Conservation (phyloP, 2,888 invertebrate species). For the Apotomis capreana region DNA sequence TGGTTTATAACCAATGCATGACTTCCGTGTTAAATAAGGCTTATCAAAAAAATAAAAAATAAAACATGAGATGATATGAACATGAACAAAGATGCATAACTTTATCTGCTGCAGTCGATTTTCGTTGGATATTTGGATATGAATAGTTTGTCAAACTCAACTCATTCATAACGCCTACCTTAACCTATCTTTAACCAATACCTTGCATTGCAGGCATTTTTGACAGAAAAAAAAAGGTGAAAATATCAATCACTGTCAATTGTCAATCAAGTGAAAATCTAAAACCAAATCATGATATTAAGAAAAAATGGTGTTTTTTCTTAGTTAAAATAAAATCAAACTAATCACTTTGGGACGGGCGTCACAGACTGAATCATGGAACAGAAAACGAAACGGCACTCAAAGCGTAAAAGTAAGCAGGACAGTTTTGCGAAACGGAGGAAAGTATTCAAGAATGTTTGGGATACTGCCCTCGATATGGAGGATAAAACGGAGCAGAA, state of each 20-base stretch:
- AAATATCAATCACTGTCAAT: not conserved
- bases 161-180: too few species aligned
- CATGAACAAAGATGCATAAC: too few species aligned
- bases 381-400: slow-evolving; percentile 42
- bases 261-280: not conserved
- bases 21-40: too few species aligned
- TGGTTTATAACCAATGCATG: too few species aligned
- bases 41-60: too few species aligned
- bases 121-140: too few species aligned
- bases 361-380: slow-evolving; percentile 47
- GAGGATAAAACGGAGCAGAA: slow-evolving; percentile 60
- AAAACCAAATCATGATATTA: slow-evolving; percentile 8
- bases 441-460: slow-evolving; percentile 70
- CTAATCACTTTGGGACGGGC: slow-evolving; percentile 30
- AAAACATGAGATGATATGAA: too few species aligned
- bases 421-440: slow-evolving; percentile 70
- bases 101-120: too few species aligned
- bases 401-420: slow-evolving; percentile 53
- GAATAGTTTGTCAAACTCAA: too few species aligned
- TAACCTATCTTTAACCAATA: too few species aligned
- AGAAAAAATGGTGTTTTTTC: not conserved
- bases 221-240: too few species aligned
- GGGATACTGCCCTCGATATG: slow-evolving; percentile 65
- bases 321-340: slow-evolving; percentile 16
- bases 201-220: too few species aligned